Evolutionary conservation across 2,113 vertebrate genomes (phyloP), one percentile per base, ranked within the genome.

Genomic region (Macroglossus sobrinus): DNA sequence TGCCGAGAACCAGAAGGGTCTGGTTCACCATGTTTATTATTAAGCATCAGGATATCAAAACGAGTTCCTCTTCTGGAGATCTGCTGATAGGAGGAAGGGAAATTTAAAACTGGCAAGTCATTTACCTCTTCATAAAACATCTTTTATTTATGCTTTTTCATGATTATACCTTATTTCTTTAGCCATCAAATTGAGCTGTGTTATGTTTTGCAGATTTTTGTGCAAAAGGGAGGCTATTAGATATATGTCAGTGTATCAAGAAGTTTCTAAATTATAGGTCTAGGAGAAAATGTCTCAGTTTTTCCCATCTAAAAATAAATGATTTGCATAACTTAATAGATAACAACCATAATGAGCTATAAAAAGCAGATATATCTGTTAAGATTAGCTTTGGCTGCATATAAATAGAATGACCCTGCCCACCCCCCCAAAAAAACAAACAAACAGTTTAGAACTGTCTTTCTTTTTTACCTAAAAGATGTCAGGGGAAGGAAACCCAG

Each of bases 1-100:
- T 95, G 81, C 95, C 96, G 92, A 96, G 71, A 97, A 97, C 78
- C 68, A 84, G 97, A 98, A 98, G 96, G 95, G 93, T 97, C 91
- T 86, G 89, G 84, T 90, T 81, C 16, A 74, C 69, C 66, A 97
- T 35, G 79, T 97, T 97, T 76, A 96, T 97, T 84, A 71, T 63
- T 64, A 96, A 91, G 71, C 47, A 93, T 92, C 91, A 89, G 96
- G 94, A 95, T 81, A 91, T 40, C 75, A 87, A 35, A 86, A 89
- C 82, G 0, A 0, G 0, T 75, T 96, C 53, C 35, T 38, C 15
- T 57, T 88, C 88, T 76, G 75, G 92, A 92, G 84, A 89, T 61
- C 26, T 64, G 45, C 33, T 40, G 40, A 68, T 69, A 66, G 82
- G 75, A 96, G 26, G 18, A 97, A 79, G 14, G 8, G 10, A 33